Percentiles rank a stretch among this genome's conserved stretches.
Evolutionary conservation across 2,113 vertebrate genomes (phyloP).

Genomic region (Salvator merianae): DNA sequence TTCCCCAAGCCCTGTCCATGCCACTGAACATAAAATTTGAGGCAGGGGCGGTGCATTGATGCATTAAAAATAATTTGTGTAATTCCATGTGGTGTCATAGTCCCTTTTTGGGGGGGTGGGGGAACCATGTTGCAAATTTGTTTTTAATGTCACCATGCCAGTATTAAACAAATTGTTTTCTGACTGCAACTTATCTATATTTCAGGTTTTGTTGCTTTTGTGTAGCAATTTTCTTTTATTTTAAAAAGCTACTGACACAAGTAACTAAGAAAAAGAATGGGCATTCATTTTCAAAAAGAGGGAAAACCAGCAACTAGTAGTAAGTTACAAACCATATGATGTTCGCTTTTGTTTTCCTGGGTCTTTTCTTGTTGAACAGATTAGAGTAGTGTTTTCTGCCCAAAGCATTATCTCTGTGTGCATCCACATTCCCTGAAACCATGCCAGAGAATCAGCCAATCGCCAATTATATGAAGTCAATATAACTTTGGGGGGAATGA

Average conservation of each 20-base stretch:
- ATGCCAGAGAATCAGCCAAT: neutral
- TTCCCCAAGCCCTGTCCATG: no score
- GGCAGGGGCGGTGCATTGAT: no score
- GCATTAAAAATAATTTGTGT: no score
- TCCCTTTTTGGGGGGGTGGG: no score
- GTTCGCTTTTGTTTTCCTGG: neutral
- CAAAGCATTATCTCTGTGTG: neutral
- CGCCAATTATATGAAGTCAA: neutral
- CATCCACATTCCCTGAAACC: neutral
- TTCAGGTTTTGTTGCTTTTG: neutral
- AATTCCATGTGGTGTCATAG: no score
- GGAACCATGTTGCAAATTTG: no score
- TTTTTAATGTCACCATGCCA: neutral
- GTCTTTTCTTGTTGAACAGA: neutral
- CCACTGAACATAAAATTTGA: no score
- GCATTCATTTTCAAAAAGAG: neutral
- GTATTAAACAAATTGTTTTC: neutral
- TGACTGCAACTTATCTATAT: neutral
- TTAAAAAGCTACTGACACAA: neutral
- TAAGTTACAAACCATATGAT: no score
- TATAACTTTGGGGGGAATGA: neutral
- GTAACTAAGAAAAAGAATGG: neutral
- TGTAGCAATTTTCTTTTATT: neutral
- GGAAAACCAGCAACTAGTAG: no score
- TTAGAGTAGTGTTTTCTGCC: neutral